Percentiles rank a stretch among this genome's conserved stretches.
Evolutionary conservation across 2,888 invertebrate genomes (phyloP).

Genomic region (Griposia aprilina): DNA sequence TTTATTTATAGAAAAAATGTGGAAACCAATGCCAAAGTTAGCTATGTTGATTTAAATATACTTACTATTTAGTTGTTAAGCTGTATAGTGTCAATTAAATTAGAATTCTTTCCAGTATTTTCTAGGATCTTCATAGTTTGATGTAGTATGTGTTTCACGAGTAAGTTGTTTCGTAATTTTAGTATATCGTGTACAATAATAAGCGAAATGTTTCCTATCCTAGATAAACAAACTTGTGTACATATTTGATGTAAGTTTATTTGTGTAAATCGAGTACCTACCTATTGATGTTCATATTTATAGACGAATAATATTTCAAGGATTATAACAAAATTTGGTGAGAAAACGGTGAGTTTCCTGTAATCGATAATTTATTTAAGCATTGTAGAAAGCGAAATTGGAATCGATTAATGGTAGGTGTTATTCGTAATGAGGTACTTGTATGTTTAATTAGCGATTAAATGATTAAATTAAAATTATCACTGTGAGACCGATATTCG

Average conservation of each 20-base stretch:
- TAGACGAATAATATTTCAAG: slow-evolving; percentile 79
- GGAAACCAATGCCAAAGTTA: slow-evolving; percentile 91
- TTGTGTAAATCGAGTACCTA: slow-evolving; percentile 88
- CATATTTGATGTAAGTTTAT: slow-evolving; percentile 84
- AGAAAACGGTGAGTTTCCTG: slow-evolving; percentile 90
- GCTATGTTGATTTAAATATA: slow-evolving; percentile 88
- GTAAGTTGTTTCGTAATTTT: slow-evolving; percentile 88
- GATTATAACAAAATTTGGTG: slow-evolving; percentile 78
- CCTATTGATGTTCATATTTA: slow-evolving; percentile 89
- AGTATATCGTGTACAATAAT: slow-evolving; percentile 86
- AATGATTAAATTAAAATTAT: slow-evolving; percentile 80
- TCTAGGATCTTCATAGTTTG: slow-evolving; percentile 87
- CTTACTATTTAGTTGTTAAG: slow-evolving; percentile 87
- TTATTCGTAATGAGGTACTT: slow-evolving; percentile 84
- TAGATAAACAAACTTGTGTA: slow-evolving; percentile 86
- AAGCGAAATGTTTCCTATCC: slow-evolving; percentile 90
- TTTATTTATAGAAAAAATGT: slow-evolving; percentile 85
- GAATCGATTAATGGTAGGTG: slow-evolving; percentile 86
- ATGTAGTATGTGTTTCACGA: slow-evolving; percentile 84
- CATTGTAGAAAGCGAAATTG: slow-evolving; percentile 87
- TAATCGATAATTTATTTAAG: slow-evolving; percentile 86
- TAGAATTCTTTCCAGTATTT: slow-evolving; percentile 87
- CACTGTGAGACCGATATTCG: slow-evolving; percentile 63
- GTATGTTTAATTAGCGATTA: slow-evolving; percentile 86
- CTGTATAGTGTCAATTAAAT: slow-evolving; percentile 90